Evolutionary conservation across 2,797 vertebrate genomes (phyloP).

Genomic region (Sebastes matsubarae): DNA sequence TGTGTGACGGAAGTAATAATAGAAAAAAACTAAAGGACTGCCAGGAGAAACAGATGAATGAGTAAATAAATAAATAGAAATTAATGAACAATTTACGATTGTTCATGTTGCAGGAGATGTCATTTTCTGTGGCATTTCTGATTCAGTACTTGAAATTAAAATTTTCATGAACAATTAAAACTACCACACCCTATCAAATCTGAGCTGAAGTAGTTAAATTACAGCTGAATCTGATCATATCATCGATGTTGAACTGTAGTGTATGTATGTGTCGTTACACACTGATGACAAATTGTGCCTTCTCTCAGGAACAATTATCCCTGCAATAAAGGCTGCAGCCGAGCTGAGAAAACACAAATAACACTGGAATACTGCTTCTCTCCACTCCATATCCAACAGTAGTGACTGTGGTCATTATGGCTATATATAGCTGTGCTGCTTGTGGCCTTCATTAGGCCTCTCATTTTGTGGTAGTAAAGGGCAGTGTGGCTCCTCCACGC

Average conservation of each 20-base stretch:
- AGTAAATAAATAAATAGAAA: not conserved
- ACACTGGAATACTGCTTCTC: slow-evolving; percentile 4
- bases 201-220: not conserved
- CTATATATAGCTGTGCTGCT: slow-evolving; percentile 69
- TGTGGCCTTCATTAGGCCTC: slow-evolving; percentile 77
- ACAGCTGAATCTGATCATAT: not conserved
- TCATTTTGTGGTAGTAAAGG: slow-evolving; percentile 69
- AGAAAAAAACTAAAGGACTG: not conserved
- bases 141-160: not conserved
- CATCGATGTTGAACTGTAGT: not conserved
- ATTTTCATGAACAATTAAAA: not conserved
- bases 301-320: slow-evolving; percentile 56
- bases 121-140: not conserved
- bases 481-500: slow-evolving; percentile 46
- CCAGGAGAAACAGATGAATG: not conserved
- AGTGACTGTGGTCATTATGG: slow-evolving; percentile 67
- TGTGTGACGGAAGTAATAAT: not conserved
- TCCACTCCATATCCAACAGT: slow-evolving; percentile 16
- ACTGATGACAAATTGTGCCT: slow-evolving; percentile 49
- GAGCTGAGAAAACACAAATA: slow-evolving; percentile 56
- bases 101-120: not conserved
- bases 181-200: not conserved
- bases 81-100: not conserved
- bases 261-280: not conserved
- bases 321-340: slow-evolving; percentile 38